Evolutionary conservation across 2,797 vertebrate species (phyloP).

Genomic region (Prionace glauca): DNA sequence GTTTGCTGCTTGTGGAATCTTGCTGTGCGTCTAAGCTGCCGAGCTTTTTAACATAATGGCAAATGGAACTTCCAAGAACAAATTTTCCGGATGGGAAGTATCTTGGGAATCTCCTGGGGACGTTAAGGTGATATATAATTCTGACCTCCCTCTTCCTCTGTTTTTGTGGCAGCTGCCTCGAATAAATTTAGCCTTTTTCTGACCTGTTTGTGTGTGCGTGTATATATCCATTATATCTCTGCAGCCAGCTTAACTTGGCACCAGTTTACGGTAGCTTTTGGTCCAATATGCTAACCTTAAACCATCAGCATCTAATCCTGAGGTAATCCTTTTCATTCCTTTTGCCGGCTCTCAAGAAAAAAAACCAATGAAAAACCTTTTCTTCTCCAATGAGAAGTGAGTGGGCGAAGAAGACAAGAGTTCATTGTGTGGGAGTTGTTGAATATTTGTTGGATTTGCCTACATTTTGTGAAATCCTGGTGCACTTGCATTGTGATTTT

Average conservation of each 20-base stretch:
- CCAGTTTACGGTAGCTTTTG: neutral
- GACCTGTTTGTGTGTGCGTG: neutral
- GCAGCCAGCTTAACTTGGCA: neutral
- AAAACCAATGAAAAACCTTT: neutral
- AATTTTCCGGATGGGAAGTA: neutral
- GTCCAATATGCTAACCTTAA: too few species aligned
- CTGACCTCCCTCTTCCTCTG: neutral
- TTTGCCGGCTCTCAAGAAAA: neutral
- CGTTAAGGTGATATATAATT: neutral
- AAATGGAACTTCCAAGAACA: neutral
- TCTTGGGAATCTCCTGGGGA: neutral
- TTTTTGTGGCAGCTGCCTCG: neutral
- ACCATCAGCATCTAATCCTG: neutral
- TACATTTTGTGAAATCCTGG: neutral
- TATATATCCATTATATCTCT: neutral
- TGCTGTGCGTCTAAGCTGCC: neutral
- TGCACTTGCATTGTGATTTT: neutral
- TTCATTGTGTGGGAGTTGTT: neutral
- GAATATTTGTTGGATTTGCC: neutral
- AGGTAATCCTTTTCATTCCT: neutral
- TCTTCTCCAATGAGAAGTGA: neutral
- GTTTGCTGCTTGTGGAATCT: neutral
- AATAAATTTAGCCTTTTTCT: conserved; percentile 6
- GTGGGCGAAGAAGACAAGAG: neutral
- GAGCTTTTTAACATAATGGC: neutral